These are phyloP conservation scores for Cervus canadensis DNA, from an alignment of 2,113 vertebrate species.

Conservation along the genomic window DNA sequence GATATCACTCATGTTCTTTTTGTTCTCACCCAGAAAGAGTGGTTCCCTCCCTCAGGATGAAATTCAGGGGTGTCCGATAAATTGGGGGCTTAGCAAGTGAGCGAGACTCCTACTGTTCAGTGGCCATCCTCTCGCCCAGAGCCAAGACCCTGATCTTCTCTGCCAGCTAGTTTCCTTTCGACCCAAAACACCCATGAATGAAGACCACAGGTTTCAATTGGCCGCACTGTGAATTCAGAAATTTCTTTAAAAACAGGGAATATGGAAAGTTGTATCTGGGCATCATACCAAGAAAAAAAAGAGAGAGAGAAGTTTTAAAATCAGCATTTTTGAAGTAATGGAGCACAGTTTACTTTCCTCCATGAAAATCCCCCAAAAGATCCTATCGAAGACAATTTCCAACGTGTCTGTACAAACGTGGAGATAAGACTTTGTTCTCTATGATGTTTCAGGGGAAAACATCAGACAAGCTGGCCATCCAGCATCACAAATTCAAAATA, in stretches of 20 bases:
- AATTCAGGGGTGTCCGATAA: neutral
- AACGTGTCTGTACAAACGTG: neutral
- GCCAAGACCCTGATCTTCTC: neutral
- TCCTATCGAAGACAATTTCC: neutral
- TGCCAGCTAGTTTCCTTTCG: neutral
- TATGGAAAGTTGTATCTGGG: neutral
- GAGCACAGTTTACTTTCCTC: neutral
- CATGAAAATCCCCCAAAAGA: neutral
- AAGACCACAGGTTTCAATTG: neutral
- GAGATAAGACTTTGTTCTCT: neutral
- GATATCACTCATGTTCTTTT: neutral
- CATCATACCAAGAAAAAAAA: neutral
- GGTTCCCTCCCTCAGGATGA: neutral
- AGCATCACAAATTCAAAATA: neutral
- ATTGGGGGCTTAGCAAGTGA: neutral
- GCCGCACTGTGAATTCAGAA: neutral
- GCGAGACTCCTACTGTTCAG: neutral
- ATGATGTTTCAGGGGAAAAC: neutral
- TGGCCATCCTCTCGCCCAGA: fast-evolving
- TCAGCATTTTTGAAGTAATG: neutral
- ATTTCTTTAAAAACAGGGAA: neutral
- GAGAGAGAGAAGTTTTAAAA: neutral
- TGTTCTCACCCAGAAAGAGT: neutral
- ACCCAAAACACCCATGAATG: neutral
- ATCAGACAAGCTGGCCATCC: neutral